Conservation (phyloP, 2,113 vertebrate species). For the Melanerpes aurifrons region DNA sequence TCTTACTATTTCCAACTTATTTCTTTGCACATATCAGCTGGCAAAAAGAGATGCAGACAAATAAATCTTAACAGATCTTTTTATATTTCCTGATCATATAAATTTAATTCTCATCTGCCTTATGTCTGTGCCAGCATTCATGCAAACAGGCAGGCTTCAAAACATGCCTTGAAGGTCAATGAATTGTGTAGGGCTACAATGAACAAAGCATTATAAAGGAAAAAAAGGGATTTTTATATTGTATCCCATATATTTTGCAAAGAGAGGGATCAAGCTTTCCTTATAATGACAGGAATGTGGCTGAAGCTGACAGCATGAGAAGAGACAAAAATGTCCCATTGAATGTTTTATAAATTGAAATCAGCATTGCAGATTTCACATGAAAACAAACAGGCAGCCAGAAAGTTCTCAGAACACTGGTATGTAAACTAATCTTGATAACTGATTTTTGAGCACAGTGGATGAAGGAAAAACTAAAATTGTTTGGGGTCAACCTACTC, state of each 20-base stretch:
- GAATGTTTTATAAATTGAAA: background rate
- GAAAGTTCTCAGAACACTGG: background rate
- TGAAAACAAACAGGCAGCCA: background rate
- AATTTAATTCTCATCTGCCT: background rate
- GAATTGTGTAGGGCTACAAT: background rate
- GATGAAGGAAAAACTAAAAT: background rate
- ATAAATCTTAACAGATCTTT: background rate
- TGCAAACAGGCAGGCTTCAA: background rate
- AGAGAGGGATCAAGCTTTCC: background rate
- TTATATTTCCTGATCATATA: background rate
- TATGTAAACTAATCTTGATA: background rate
- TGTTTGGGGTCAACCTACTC: background rate
- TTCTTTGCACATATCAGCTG: background rate
- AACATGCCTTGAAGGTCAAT: background rate
- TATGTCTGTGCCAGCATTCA: background rate
- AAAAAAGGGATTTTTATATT: background rate
- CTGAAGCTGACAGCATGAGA: background rate
- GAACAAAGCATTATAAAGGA: background rate
- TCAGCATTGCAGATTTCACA: background rate
- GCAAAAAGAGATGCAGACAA: background rate
- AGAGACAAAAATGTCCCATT: background rate
- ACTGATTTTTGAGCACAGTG: background rate
- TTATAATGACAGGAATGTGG: background rate
- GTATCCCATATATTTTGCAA: background rate
- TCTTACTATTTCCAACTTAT: background rate